These are phyloP conservation scores for Stenodera caucasica DNA, from an alignment of 2,888 invertebrate genomes.

Conservation along the genomic window DNA sequence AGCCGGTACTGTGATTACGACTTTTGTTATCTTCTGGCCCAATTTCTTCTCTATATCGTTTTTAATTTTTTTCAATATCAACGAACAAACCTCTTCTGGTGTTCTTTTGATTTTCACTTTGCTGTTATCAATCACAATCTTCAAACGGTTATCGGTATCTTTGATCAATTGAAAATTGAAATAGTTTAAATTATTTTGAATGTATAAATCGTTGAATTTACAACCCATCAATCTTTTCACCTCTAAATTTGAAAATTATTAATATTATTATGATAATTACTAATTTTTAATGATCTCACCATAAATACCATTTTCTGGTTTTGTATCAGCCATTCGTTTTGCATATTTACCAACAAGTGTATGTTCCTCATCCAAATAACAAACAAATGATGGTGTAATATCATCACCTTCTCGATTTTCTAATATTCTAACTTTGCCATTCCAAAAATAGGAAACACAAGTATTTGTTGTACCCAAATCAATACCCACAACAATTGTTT, in stretches of 20 bases:
- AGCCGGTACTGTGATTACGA: constrained; percentile 25
- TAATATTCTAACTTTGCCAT: constrained; percentile 8
- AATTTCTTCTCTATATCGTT: constrained; percentile 12
- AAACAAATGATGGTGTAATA: constrained; percentile 13
- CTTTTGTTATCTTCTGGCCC: constrained; percentile 5
- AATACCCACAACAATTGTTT: constrained; percentile 9
- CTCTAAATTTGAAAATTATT: constrained; percentile 15
- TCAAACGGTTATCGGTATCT: background rate
- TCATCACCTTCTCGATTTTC: constrained; percentile 15
- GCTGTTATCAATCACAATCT: background rate
- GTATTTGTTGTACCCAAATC: constrained; percentile 21
- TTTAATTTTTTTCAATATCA: constrained; percentile 15
- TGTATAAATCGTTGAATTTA: constrained; percentile 6
- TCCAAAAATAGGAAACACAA: constrained; percentile 7
- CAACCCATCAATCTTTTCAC: constrained; percentile 13
- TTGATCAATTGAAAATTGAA: constrained; percentile 8
- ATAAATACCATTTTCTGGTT: constrained; percentile 2
- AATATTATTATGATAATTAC: background rate
- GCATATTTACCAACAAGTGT: constrained; percentile 13
- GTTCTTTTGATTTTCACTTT: constrained; percentile 1
- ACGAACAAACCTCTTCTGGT: constrained; percentile 10
- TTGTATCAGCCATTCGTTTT: background rate
- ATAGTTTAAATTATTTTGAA: constrained; percentile 10
- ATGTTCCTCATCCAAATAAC: background rate
- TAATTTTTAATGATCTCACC: background rate